Evolutionary conservation across 1,140 invertebrate species (phyloP).

Genomic region (Philopotamus ludificatus): DNA sequence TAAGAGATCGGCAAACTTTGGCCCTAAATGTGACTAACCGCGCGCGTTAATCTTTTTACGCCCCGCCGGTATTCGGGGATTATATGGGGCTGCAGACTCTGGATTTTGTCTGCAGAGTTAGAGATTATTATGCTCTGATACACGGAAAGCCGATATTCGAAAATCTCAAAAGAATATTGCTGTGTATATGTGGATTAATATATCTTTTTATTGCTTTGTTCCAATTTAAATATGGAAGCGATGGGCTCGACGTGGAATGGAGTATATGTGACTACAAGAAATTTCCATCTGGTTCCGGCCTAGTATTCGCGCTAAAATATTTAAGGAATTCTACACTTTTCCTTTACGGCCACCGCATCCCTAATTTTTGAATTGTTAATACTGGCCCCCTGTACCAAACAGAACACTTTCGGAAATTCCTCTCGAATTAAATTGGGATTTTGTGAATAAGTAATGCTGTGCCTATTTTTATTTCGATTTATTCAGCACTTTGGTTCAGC

Average conservation of each 20-base stretch:
- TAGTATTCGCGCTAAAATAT: constrained; percentile 12
- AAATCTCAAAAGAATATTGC: not conserved
- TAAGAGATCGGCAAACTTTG: not conserved
- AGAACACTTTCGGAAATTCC: too few species aligned
- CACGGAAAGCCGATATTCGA: not conserved
- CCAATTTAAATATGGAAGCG: too few species aligned
- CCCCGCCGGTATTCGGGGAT: not conserved
- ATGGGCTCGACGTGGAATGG: too few species aligned
- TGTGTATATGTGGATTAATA: not conserved
- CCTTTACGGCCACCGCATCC: constrained; percentile 12
- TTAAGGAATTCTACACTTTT: constrained; percentile 23
- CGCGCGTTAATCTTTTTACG: constrained; percentile 10
- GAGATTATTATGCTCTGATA: not conserved
- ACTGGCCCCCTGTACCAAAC: too few species aligned
- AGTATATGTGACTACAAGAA: too few species aligned
- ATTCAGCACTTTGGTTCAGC: too few species aligned
- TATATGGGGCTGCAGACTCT: not conserved
- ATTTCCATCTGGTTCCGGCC: not conserved
- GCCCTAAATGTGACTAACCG: constrained; percentile 3
- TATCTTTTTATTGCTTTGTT: not conserved
- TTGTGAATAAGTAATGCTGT: too few species aligned
- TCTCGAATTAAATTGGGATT: too few species aligned
- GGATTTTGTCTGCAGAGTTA: not conserved
- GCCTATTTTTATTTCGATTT: too few species aligned
- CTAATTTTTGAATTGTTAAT: constrained; percentile 31